Evolutionary conservation across 2,888 invertebrate genomes (phyloP).

Genomic region (Folsomia manolachei): DNA sequence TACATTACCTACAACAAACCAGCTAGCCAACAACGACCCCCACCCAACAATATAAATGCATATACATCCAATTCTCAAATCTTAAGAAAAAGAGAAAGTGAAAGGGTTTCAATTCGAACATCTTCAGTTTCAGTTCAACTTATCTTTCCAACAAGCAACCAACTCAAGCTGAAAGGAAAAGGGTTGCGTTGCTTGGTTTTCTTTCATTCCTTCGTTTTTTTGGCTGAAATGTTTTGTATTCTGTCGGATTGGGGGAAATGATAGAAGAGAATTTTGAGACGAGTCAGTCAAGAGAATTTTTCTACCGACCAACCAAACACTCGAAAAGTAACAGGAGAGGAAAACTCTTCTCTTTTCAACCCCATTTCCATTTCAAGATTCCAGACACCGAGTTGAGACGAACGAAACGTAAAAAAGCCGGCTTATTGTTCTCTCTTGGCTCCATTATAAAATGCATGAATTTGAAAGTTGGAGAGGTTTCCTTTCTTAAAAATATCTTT

Average conservation of each 20-base stretch:
- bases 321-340: background rate
- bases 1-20: background rate
- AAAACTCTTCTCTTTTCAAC: background rate
- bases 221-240: background rate
- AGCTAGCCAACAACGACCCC: too few relatives aligned
- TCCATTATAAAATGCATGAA: background rate
- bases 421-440: background rate
- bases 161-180: background rate
- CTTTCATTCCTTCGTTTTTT: background rate
- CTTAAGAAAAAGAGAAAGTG: background rate
- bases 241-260: background rate
- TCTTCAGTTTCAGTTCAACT: background rate
- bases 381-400: background rate
- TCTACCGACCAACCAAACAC: background rate
- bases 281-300: background rate
- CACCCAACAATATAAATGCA: background rate
- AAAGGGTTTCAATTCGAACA: background rate
- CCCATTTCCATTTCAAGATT: background rate
- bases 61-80: background rate
- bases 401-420: background rate
- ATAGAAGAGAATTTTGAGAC: background rate
- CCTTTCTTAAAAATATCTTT: background rate
- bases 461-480: background rate
- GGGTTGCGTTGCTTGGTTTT: background rate
- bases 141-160: background rate